Conservation (phyloP, 2,797 vertebrate species). For the Crenichthys baileyi region DNA sequence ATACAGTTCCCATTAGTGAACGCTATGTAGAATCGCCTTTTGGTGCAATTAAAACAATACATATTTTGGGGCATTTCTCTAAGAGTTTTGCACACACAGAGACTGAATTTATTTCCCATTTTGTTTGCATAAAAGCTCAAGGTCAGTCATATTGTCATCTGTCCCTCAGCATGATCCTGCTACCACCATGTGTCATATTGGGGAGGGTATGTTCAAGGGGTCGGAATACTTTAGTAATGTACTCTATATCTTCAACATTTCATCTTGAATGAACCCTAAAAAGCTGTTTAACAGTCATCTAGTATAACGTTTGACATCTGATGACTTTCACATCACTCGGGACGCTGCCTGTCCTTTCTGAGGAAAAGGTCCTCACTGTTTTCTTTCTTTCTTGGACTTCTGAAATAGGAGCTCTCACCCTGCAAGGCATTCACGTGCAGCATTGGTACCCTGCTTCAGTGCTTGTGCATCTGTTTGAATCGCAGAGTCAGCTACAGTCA, state of each 20-base stretch:
- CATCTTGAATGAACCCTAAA: conserved; percentile 1
- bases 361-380: conserved; percentile 18
- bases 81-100: neutral
- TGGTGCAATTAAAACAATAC: no score
- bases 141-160: neutral
- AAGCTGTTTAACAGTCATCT: conserved; percentile 20
- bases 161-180: neutral
- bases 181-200: no score
- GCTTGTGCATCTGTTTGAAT: conserved; percentile 42
- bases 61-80: neutral
- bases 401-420: conserved; percentile 66
- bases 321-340: conserved; percentile 44
- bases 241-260: neutral
- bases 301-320: conserved; percentile 24
- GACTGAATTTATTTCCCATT: neutral
- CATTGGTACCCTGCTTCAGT: conserved; percentile 7
- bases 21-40: no score
- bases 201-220: no score
- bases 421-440: conserved; percentile 29
- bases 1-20: neutral
- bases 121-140: neutral
- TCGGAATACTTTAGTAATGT: neutral
- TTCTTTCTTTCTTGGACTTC: conserved; percentile 33
- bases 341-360: conserved; percentile 62
- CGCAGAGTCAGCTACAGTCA: conserved; percentile 70